A percentile compares a stretch with the other conserved stretches of the same genome.
Evolutionary conservation across 2,113 vertebrate genomes (phyloP).

Genomic region (Dipodomys merriami): DNA sequence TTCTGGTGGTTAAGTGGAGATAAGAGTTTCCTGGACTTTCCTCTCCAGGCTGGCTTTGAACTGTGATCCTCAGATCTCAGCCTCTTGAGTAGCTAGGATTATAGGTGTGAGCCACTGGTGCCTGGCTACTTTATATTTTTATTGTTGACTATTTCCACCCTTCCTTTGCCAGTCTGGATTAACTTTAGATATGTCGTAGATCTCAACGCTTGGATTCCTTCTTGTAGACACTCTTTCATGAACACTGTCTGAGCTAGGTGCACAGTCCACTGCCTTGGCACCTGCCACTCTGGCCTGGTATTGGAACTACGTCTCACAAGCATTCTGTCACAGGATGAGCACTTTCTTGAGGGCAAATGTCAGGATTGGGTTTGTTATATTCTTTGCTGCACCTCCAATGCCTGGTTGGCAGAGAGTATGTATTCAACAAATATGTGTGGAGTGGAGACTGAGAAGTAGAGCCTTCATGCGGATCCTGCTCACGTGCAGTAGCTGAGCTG

Average conservation of each 20-base stretch:
- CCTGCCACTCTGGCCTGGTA: background rate
- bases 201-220: background rate
- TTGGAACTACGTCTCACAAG: accelerated
- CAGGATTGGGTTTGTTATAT: background rate
- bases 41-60: too few relatives aligned
- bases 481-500: background rate
- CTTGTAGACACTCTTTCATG: background rate
- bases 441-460: background rate
- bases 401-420: background rate
- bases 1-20: too few relatives aligned
- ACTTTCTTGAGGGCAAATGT: background rate
- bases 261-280: accelerated
- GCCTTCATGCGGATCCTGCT: background rate
- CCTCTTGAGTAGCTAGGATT: too few relatives aligned
- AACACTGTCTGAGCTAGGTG: background rate
- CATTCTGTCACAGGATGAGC: accelerated
- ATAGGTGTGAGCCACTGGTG: too few relatives aligned
- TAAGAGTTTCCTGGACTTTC: too few relatives aligned
- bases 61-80: too few relatives aligned
- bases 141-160: background rate
- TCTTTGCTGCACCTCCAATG: background rate
- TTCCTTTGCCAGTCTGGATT: background rate
- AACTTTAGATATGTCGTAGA: background rate
- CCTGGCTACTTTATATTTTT: background rate
- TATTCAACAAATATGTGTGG: background rate